Percentiles rank a stretch among this genome's conserved stretches.
Evolutionary conservation across 2,888 invertebrate genomes (phyloP).

Genomic region (Galerucella calmariensis): DNA sequence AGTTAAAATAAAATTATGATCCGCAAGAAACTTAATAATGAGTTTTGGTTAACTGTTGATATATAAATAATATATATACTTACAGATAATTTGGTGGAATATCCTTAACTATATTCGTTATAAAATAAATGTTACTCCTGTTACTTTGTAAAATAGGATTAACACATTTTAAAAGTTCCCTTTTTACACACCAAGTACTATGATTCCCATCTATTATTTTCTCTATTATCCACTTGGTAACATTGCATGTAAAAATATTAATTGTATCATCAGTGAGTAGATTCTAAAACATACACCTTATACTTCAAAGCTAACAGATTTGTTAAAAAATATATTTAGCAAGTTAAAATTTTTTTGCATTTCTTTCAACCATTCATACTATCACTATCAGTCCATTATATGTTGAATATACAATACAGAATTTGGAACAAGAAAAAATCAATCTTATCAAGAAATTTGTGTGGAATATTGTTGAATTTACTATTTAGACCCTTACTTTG

Average conservation of each 20-base stretch:
- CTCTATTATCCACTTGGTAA: constrained; percentile 36
- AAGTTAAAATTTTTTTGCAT: background rate
- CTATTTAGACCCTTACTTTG: too few species aligned
- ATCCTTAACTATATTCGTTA: constrained; percentile 17
- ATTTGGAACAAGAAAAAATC: too few species aligned
- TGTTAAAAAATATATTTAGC: background rate
- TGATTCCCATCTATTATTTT: constrained; percentile 35
- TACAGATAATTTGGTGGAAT: constrained; percentile 40
- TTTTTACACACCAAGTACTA: constrained; percentile 40
- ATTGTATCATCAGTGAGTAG: constrained; percentile 20
- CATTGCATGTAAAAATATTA: constrained; percentile 26
- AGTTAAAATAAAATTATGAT: too few species aligned
- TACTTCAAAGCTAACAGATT: background rate
- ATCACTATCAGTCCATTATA: too few species aligned
- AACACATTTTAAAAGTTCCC: constrained; percentile 37
- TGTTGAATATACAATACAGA: too few species aligned
- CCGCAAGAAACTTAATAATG: too few species aligned
- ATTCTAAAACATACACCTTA: constrained; percentile 26
- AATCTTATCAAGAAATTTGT: too few species aligned
- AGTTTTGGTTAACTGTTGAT: too few species aligned
- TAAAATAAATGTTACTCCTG: constrained; percentile 16
- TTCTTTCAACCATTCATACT: background rate
- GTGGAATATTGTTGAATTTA: too few species aligned
- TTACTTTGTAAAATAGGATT: constrained; percentile 17
- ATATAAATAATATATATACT: constrained; percentile 22